Conservation (phyloP, 2,113 vertebrate genomes). For the Lagenorhynchus albirostris region DNA sequence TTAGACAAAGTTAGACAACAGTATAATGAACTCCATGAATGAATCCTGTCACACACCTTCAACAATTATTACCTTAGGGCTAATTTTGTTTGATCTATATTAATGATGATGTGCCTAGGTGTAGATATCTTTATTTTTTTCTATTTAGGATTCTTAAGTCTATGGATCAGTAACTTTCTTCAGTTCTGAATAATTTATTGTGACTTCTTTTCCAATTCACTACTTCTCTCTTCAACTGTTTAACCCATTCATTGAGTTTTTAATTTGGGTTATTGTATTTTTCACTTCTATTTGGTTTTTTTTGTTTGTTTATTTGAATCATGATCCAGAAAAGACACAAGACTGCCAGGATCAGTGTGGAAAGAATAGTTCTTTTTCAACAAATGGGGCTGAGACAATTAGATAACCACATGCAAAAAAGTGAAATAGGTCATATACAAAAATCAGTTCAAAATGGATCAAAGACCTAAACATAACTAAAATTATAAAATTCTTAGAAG, state of each 20-base stretch:
- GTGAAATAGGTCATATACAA: background rate
- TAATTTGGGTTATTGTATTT: background rate
- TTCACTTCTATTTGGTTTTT: background rate
- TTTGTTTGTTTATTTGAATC: background rate
- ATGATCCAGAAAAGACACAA: background rate
- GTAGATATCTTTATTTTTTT: background rate
- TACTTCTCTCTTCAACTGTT: slow-evolving; percentile 4
- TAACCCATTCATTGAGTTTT: background rate
- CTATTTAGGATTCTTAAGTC: background rate
- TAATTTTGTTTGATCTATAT: background rate
- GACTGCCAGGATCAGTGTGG: background rate
- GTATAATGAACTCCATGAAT: background rate
- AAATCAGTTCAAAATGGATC: background rate
- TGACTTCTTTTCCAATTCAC: background rate
- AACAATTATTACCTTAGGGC: background rate
- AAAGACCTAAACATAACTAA: background rate
- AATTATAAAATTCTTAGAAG: background rate
- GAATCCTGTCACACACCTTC: background rate
- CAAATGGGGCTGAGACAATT: background rate
- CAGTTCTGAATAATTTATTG: background rate
- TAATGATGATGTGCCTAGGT: background rate
- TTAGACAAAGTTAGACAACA: slow-evolving; percentile 11
- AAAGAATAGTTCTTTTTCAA: background rate
- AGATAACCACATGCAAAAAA: background rate
- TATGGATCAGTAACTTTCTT: background rate